phyloP scores from a whole-genome alignment of 2,797 vertebrate genomes.

The Enteromius treurensis region DNA sequence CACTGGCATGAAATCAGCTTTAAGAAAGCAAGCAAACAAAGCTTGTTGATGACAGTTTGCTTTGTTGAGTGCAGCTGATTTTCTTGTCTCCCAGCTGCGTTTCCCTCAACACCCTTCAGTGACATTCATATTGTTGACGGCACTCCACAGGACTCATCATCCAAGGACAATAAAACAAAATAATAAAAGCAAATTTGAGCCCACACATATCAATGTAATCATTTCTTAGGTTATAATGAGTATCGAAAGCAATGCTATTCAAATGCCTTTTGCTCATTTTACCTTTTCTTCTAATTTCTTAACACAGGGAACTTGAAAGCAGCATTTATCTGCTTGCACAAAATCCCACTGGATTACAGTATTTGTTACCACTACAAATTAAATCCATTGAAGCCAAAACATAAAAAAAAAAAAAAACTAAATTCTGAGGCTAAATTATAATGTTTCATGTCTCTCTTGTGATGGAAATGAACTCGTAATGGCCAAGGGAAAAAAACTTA shows the following conservation, averaged over 20 bases:
- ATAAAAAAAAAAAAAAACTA: not conserved
- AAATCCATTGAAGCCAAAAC: slow-evolving; percentile 42
- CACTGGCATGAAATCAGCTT: not conserved
- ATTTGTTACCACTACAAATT: slow-evolving; percentile 42
- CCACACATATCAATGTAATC: slow-evolving; percentile 28
- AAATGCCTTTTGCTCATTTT: slow-evolving; percentile 35
- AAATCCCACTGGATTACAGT: slow-evolving; percentile 25
- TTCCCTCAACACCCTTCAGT: slow-evolving; percentile 5
- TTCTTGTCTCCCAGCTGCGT: slow-evolving; percentile 34
- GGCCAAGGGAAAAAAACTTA: slow-evolving; percentile 10
- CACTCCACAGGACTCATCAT: not conserved
- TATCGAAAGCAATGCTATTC: slow-evolving; percentile 26
- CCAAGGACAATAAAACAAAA: slow-evolving; percentile 35
- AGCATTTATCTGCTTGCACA: slow-evolving; percentile 9
- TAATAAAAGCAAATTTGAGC: slow-evolving; percentile 24
- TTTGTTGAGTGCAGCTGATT: slow-evolving; percentile 19
- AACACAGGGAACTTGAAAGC: slow-evolving; percentile 17
- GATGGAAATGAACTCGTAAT: slow-evolving; percentile 4
- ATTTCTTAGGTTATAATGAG: slow-evolving; percentile 26
- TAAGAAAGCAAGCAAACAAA: slow-evolving; percentile 26
- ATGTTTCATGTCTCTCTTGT: slow-evolving; percentile 31
- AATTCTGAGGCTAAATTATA: slow-evolving; percentile 39
- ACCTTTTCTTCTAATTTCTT: slow-evolving; percentile 2
- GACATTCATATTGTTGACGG: slow-evolving; percentile 27
- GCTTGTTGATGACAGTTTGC: slow-evolving; percentile 22